A percentile compares a stretch with the other conserved stretches of the same genome.
These are phyloP conservation scores for Frankliniella intonsa DNA, from an alignment of 2,888 invertebrate species.

Conservation along the genomic window DNA sequence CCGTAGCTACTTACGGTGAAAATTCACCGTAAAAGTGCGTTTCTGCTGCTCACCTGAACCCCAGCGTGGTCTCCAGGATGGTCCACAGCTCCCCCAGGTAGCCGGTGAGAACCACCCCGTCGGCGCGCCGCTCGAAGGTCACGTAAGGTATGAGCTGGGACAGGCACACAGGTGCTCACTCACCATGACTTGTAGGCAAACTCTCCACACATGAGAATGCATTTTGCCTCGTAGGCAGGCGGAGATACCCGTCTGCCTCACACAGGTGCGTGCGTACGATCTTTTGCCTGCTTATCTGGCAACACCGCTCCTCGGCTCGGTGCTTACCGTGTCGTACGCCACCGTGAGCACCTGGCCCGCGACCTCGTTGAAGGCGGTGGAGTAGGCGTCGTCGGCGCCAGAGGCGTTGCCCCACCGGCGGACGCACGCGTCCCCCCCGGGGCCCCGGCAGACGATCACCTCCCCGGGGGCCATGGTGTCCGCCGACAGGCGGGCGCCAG, in stretches of 20 bases:
- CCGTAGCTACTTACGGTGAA: too few relatives aligned
- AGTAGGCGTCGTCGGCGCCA: neutral
- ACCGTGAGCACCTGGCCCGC: neutral
- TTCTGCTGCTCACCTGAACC: constrained; percentile 44
- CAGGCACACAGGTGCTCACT: neutral
- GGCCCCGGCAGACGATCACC: too few relatives aligned
- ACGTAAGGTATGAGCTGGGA: neutral
- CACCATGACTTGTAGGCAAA: too few relatives aligned
- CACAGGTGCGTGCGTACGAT: too few relatives aligned
- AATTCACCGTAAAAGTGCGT: neutral
- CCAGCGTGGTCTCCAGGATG: constrained; percentile 43
- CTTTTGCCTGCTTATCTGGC: too few relatives aligned
- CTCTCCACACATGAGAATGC: too few relatives aligned
- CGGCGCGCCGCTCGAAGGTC: neutral
- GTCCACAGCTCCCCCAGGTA: constrained; percentile 48
- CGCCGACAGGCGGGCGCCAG: too few relatives aligned
- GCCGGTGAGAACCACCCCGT: constrained; percentile 41
- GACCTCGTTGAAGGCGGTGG: neutral
- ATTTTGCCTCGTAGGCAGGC: too few relatives aligned
- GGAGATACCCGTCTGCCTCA: too few relatives aligned
- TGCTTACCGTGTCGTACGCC: neutral
- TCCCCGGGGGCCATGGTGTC: too few relatives aligned
- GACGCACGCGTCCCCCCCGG: neutral
- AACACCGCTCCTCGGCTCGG: neutral
- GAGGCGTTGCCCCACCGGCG: neutral